Base-by-base conservation (phyloP, 2,888 invertebrate genomes). In the Amorpha juglandis region DNA sequence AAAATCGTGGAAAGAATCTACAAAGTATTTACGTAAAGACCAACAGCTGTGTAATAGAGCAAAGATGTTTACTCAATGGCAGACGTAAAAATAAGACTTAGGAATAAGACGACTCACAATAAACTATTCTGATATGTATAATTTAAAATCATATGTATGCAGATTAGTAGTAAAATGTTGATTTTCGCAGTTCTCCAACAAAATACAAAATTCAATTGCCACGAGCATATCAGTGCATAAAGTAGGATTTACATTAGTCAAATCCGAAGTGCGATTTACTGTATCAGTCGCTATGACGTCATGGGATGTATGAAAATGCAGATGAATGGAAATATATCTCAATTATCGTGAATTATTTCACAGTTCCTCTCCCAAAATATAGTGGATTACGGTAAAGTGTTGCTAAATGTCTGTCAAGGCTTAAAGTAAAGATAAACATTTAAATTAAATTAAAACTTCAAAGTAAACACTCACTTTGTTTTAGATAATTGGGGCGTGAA, bases 11-110 rank as follows among this genome's bases (percentile, higher is more conserved):
- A 42, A 19, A 42, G 19, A 42, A 33, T 52, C 1, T n/a, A 58
- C 9, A 42, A 58, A 42, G 42, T 42, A 58, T 42, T 58, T 38
- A 38, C 38, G 1, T 58, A 58, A 42, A 58, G 9, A 12, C 19
- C 42, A 38, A 38, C 58, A 58, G 58, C 42, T 58, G 58, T 58
- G 58, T 19, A 12, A 53, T n/a, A 58, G 38, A 58, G 55, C 16
- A 55, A 55, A 55, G 42, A 58, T 58, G 58, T 42, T 58, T 58
- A 16, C 19, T 42, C 38, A 58, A 38, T 9, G n/a, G 38, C 42
- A 58, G 19, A 42, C 58, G 42, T 19, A 58, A 38, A 35, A 58
- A 58, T 58, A 58, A 42, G 16, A 58, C 42, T 19, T 16, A 27
- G 52, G 52, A 52, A 58, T 19, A 19, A 42, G 42, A 58, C 42